A percentile compares a stretch with the other conserved stretches of the same genome.
These are phyloP conservation scores for Anastrepha obliqua DNA, from an alignment of 1,140 invertebrate species.

Conservation along the genomic window DNA sequence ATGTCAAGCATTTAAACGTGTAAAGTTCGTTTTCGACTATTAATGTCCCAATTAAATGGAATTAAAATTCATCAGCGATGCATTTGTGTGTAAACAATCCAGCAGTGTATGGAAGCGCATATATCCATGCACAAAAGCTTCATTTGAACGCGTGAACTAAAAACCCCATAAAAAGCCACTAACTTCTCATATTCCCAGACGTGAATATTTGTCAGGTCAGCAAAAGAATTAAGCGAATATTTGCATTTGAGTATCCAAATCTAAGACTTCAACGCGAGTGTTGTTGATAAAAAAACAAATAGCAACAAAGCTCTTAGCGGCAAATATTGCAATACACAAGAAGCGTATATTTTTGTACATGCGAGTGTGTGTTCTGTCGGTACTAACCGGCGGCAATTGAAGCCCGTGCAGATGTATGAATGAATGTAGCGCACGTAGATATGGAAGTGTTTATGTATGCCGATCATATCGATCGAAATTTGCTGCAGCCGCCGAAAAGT, in stretches of 20 bases:
- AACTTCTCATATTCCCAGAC: constrained; percentile 32
- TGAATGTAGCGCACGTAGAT: neutral
- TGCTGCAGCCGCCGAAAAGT: neutral
- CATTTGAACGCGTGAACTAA: constrained; percentile 23
- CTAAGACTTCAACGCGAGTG: constrained; percentile 32
- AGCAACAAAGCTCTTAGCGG: neutral
- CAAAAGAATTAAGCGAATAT: constrained; percentile 6
- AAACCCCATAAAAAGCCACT: constrained; percentile 12
- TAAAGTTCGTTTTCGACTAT: too few species aligned
- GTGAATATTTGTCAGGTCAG: neutral
- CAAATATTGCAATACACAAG: neutral
- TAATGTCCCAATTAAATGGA: too few species aligned
- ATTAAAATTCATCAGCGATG: neutral
- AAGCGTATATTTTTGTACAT: neutral
- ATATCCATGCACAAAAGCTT: neutral
- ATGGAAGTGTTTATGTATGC: constrained; percentile 25
- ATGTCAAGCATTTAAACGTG: too few species aligned
- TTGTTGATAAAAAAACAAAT: neutral
- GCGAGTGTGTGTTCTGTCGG: constrained; percentile 3
- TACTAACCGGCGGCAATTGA: constrained; percentile 33
- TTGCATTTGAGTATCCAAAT: neutral
- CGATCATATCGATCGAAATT: constrained; percentile 16
- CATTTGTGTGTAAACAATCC: neutral
- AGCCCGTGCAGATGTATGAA: neutral
- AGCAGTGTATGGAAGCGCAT: neutral